phyloP scores from a whole-genome alignment of 2,113 vertebrate genomes.

The Macaca fascicularis region T2T-MFA8v1.1 NC_088395.1:144013501-144014000 shows the following conservation, averaged over 20 bases:
- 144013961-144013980: neutral
- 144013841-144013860: neutral
- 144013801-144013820: neutral
- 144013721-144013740: neutral
- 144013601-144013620: neutral
- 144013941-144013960: neutral
- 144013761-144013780: neutral
- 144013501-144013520: neutral
- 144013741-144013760: neutral
- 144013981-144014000: neutral
- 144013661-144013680: neutral
- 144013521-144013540: neutral
- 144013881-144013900: neutral
- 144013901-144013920: neutral
- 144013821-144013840: neutral
- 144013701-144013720: neutral
- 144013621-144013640: neutral
- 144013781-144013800: neutral
- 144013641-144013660: neutral
- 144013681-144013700: conserved; percentile 2
- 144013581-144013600: neutral
- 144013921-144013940: neutral
- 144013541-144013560: neutral
- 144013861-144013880: neutral
- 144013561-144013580: neutral